These are phyloP conservation scores for Calonectris borealis DNA, from an alignment of 2,113 vertebrate species.

Conservation along the genomic window DNA sequence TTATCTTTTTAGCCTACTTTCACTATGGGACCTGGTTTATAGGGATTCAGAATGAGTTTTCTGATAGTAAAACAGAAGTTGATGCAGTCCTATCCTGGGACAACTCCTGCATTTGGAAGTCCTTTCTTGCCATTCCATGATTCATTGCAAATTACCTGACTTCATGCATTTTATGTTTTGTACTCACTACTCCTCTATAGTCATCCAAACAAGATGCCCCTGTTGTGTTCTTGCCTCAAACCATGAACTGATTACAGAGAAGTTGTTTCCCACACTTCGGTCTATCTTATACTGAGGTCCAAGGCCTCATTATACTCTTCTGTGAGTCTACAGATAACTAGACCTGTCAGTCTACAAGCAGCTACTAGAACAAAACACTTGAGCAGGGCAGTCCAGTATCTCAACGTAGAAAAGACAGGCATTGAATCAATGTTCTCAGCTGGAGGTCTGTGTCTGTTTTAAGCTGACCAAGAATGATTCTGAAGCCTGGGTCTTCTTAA, in stretches of 20 bases:
- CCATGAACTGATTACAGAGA: neutral
- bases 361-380: neutral
- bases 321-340: neutral
- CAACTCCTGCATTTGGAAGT: neutral
- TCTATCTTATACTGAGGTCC: neutral
- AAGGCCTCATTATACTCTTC: neutral
- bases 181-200: neutral
- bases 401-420: neutral
- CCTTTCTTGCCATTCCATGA: neutral
- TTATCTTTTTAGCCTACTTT: neutral
- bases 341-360: neutral
- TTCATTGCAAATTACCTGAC: neutral
- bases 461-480: neutral
- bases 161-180: neutral
- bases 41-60: neutral
- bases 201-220: neutral
- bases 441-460: neutral
- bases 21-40: neutral
- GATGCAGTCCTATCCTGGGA: neutral
- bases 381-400: neutral
- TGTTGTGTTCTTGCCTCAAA: neutral
- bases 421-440: neutral
- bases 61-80: neutral
- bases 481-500: neutral
- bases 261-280: neutral